phyloP scores from a whole-genome alignment of 2,888 invertebrate genomes.

The Osmoderma eremita region DNA sequence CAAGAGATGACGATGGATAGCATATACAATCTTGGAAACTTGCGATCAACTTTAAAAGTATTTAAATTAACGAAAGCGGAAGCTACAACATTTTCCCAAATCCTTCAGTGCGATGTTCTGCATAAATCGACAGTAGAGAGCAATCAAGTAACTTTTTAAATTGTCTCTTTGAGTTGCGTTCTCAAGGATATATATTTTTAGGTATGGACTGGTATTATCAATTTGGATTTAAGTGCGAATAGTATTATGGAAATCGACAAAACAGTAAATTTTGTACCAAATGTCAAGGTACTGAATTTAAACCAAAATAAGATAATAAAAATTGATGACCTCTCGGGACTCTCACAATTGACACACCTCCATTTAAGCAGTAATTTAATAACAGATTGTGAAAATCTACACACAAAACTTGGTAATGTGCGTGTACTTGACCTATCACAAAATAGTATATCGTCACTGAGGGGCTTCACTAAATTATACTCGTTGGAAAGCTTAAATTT shows the following conservation, averaged over 20 bases:
- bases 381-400: conserved; percentile 77
- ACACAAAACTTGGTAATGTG: conserved; percentile 88
- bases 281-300: conserved; percentile 75
- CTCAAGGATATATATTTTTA: conserved; percentile 58
- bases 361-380: conserved; percentile 85
- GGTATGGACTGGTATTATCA: conserved; percentile 76
- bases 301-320: conserved; percentile 81
- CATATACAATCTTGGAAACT: conserved; percentile 69
- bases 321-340: conserved; percentile 79
- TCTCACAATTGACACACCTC: conserved; percentile 80
- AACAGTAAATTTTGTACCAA: conserved; percentile 80
- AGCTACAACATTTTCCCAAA: conserved; percentile 77
- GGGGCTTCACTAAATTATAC: conserved; percentile 83
- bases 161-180: too few species aligned
- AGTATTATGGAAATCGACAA: conserved; percentile 81
- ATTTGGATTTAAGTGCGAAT: conserved; percentile 83
- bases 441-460: conserved; percentile 79
- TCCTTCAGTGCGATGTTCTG: conserved; percentile 85
- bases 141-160: conserved; percentile 55
- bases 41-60: conserved; percentile 72
- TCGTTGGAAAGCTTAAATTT: conserved; percentile 88
- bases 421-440: conserved; percentile 86
- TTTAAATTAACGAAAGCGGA: conserved; percentile 75
- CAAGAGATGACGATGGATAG: conserved; percentile 75
- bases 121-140: conserved; percentile 70